Conservation (phyloP, 2,888 invertebrate genomes). For the Drosophila formosana region DNA sequence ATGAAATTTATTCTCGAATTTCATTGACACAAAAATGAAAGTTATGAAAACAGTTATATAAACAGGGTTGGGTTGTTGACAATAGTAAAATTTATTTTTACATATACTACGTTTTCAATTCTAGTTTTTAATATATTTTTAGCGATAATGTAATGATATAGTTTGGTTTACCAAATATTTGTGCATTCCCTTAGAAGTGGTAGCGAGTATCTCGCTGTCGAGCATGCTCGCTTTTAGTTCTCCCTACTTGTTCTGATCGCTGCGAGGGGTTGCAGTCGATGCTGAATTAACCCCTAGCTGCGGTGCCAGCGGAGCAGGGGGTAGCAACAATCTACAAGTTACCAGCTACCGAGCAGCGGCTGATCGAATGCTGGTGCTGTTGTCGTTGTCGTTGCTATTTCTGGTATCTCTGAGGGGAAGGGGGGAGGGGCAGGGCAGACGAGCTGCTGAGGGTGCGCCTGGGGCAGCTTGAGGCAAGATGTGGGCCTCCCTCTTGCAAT, state of each 20-base stretch:
- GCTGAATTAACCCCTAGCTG: slow-evolving; percentile 53
- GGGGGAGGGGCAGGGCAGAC: not conserved
- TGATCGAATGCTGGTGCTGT: slow-evolving; percentile 56
- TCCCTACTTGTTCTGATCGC: not conserved
- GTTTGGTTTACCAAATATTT: no score
- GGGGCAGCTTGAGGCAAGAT: slow-evolving; percentile 51
- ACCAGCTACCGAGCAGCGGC: slow-evolving; percentile 31
- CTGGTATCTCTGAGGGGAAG: not conserved
- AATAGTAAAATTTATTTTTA: no score
- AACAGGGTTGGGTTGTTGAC: no score
- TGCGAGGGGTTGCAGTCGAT: slow-evolving; percentile 45
- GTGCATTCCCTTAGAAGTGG: no score
- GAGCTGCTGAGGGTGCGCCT: slow-evolving; percentile 38
- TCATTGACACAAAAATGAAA: no score
- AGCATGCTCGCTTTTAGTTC: not conserved
- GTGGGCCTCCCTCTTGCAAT: slow-evolving; percentile 48
- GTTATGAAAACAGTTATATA: no score
- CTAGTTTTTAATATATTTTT: no score
- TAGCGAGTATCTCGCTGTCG: no score
- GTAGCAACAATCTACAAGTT: slow-evolving; percentile 7
- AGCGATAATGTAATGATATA: no score
- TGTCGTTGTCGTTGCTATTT: slow-evolving; percentile 43
- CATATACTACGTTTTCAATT: no score
- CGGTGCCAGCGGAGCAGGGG: not conserved
- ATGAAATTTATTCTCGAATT: no score